A percentile compares a stretch with the other conserved stretches of the same genome.
These are phyloP conservation scores for Oithona nana DNA, from an alignment of 2,888 invertebrate species.

Conservation along the genomic window DNA sequence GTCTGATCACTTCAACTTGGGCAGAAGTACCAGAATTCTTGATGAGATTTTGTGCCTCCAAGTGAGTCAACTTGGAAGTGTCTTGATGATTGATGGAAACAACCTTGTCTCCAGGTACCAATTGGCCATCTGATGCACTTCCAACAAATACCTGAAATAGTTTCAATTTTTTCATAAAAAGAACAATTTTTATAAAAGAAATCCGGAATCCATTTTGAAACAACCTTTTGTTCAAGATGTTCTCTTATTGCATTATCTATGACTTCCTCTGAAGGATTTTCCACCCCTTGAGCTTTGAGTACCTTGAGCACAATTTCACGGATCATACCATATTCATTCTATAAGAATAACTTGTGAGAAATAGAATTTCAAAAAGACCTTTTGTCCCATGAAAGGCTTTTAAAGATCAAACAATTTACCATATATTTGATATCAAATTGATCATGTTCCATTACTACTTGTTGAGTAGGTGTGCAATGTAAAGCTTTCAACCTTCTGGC, in stretches of 20 bases:
- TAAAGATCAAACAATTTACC: too few relatives aligned
- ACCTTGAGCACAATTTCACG: background rate
- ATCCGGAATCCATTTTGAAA: too few relatives aligned
- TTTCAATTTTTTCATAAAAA: too few relatives aligned
- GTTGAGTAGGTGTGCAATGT: background rate
- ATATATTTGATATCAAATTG: too few relatives aligned
- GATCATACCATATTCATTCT: background rate
- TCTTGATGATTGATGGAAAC: slow-evolving; percentile 76
- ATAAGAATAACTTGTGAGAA: background rate
- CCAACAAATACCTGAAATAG: slow-evolving; percentile 59
- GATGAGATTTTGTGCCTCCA: slow-evolving; percentile 73
- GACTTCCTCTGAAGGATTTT: background rate
- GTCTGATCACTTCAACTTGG: background rate
- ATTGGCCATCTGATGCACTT: slow-evolving; percentile 61
- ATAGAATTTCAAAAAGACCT: too few relatives aligned
- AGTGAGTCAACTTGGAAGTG: slow-evolving; percentile 64
- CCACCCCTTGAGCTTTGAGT: background rate
- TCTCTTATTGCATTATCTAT: background rate
- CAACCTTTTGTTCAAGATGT: background rate
- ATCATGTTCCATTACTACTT: background rate
- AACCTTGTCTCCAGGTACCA: slow-evolving; percentile 74
- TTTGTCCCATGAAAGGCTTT: too few relatives aligned
- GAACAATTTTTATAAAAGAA: too few relatives aligned
- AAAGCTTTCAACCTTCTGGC: background rate
- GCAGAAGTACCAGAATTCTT: slow-evolving; percentile 44